These are phyloP conservation scores for Salpingus planirostris DNA, from an alignment of 2,888 invertebrate species.

Conservation along the genomic window DNA sequence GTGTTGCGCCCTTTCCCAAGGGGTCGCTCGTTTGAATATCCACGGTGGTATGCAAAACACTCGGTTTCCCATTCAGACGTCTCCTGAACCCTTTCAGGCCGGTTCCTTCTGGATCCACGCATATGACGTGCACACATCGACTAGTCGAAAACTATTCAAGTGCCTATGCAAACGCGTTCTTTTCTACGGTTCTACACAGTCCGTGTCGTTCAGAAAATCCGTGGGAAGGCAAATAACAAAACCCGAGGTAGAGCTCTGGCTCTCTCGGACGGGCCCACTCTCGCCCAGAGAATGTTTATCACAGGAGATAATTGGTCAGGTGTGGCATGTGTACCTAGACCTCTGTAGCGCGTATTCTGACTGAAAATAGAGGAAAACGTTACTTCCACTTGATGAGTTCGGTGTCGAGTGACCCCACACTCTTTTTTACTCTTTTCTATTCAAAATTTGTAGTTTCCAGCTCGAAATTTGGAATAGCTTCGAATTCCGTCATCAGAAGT, in stretches of 20 bases:
- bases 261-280: constrained; percentile 23
- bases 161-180: constrained; percentile 13
- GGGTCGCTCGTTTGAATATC: constrained; percentile 10
- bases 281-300: constrained; percentile 25
- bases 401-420: constrained; percentile 1
- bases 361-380: constrained; percentile 1
- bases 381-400: constrained; percentile 2
- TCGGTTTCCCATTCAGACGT: constrained; percentile 13
- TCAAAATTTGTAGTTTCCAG: no score
- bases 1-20: constrained; percentile 6
- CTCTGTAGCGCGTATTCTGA: background rate
- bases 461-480: no score
- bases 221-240: constrained; percentile 17
- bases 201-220: no score
- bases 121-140: no score
- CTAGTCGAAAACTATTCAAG: constrained; percentile 7
- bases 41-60: constrained; percentile 11
- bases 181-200: no score
- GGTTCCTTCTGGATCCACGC: no score
- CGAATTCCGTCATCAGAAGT: no score
- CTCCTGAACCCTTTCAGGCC: constrained; percentile 13
- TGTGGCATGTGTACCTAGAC: constrained; percentile 21
- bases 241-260: constrained; percentile 5
- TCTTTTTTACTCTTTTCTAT: no score
- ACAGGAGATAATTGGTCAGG: constrained; percentile 32